phyloP scores from a whole-genome alignment of 2,113 vertebrate species.

The Argyrosomus japonicus region DNA sequence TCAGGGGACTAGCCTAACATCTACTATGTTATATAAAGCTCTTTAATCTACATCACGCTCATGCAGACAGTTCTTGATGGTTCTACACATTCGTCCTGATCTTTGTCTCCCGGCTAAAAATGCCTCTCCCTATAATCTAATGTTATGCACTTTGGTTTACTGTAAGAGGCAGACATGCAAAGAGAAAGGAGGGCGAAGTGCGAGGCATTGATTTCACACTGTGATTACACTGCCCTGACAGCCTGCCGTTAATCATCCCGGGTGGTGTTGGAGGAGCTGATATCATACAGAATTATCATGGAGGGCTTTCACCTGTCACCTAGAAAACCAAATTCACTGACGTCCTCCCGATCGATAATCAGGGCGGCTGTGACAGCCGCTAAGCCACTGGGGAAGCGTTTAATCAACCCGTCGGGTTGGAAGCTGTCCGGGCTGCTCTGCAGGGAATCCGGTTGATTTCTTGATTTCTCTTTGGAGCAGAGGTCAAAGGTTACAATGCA shows the following conservation, averaged over 20 bases:
- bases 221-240: conserved; percentile 75
- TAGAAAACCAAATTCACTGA: conserved; percentile 74
- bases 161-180: conserved; percentile 16
- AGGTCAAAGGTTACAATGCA: conserved; percentile 19
- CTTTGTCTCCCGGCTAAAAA: conserved; percentile 15
- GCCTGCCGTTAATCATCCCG: conserved; percentile 79
- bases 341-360: conserved; percentile 82
- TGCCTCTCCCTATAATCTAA: conserved; percentile 29
- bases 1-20: not conserved
- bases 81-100: conserved; percentile 19
- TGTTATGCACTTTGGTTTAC: conserved; percentile 18
- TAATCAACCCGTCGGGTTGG: conserved; percentile 14
- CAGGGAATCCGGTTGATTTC: conserved; percentile 26
- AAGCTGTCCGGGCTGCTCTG: not conserved
- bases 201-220: conserved; percentile 79
- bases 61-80: conserved; percentile 15
- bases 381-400: not conserved
- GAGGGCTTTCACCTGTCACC: conserved; percentile 78
- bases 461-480: not conserved
- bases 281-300: conserved; percentile 79
- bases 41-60: conserved; percentile 3
- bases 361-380: not conserved
- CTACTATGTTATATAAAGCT: not conserved
- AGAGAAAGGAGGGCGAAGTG: not conserved
- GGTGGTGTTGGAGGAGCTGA: conserved; percentile 64